Conservation (phyloP, 1,140 invertebrate species). For the Bombus terrestris region DNA sequence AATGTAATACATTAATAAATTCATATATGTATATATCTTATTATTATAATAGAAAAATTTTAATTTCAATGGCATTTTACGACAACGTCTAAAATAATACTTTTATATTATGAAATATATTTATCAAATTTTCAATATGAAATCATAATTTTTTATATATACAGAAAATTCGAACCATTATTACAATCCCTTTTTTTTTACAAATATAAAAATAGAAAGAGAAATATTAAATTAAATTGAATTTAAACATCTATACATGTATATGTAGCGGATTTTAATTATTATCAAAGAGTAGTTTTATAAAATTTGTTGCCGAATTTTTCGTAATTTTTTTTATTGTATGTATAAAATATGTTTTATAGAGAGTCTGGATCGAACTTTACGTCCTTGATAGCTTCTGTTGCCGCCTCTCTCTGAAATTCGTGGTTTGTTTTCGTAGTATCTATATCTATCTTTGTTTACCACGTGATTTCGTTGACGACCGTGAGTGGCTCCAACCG, state of each 20-base stretch:
- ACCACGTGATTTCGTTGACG: constrained; percentile 19
- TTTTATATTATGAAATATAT: no score
- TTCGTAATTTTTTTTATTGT: neutral
- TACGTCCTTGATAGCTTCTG: constrained; percentile 20
- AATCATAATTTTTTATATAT: no score
- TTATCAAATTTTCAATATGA: no score
- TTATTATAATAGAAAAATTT: no score
- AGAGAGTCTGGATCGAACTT: neutral
- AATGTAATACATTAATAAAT: no score
- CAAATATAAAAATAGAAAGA: neutral
- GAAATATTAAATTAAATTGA: neutral
- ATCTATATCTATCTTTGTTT: constrained; percentile 10
- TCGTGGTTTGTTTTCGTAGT: neutral
- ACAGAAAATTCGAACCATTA: no score
- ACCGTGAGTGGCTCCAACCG: constrained; percentile 48
- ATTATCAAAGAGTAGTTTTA: neutral
- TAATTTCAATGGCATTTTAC: no score
- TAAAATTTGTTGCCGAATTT: neutral
- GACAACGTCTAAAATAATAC: no score
- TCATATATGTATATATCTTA: no score
- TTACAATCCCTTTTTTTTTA: no score
- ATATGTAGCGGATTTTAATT: no score
- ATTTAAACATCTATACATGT: neutral
- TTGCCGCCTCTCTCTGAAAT: constrained; percentile 17
- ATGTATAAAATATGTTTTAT: neutral